These are phyloP conservation scores for Eremobia ochroleuca DNA, from an alignment of 2,888 invertebrate genomes.

Conservation along the genomic window DNA sequence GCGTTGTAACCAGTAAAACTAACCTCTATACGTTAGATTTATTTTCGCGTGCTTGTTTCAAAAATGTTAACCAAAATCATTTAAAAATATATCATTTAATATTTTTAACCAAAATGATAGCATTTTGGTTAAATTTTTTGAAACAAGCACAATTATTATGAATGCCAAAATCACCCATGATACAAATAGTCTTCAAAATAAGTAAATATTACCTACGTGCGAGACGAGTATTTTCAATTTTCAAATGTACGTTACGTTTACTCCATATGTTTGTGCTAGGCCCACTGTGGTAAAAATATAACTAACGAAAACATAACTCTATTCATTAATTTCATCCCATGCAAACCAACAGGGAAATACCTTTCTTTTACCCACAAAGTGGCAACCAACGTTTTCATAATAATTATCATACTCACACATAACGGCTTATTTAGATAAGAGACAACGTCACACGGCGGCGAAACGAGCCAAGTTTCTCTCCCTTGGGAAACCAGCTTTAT, in stretches of 20 bases:
- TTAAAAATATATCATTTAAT: no score
- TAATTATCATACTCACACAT: conserved; percentile 46
- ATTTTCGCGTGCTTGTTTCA: no score
- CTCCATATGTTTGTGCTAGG: fast-evolving
- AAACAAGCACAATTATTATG: not conserved
- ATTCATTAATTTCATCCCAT: not conserved
- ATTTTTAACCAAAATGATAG: no score
- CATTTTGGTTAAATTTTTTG: not conserved
- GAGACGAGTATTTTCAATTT: not conserved
- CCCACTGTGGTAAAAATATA: not conserved
- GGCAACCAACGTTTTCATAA: conserved; percentile 48
- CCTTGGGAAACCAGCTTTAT: conserved; percentile 37
- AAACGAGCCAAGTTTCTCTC: conserved; percentile 54
- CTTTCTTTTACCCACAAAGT: not conserved
- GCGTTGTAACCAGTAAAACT: no score
- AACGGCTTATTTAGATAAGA: conserved; percentile 63
- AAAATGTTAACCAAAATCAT: no score
- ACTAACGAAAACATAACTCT: not conserved
- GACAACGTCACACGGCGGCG: conserved; percentile 11
- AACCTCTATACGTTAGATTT: no score
- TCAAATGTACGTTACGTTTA: not conserved
- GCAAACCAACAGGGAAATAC: not conserved
- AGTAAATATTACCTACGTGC: not conserved
- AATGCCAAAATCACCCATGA: not conserved
- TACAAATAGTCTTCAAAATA: not conserved